Percentiles rank a stretch among this genome's conserved stretches.
These are phyloP conservation scores for Aricia artaxerxes DNA, from an alignment of 2,888 invertebrate species.

Conservation along the genomic window DNA sequence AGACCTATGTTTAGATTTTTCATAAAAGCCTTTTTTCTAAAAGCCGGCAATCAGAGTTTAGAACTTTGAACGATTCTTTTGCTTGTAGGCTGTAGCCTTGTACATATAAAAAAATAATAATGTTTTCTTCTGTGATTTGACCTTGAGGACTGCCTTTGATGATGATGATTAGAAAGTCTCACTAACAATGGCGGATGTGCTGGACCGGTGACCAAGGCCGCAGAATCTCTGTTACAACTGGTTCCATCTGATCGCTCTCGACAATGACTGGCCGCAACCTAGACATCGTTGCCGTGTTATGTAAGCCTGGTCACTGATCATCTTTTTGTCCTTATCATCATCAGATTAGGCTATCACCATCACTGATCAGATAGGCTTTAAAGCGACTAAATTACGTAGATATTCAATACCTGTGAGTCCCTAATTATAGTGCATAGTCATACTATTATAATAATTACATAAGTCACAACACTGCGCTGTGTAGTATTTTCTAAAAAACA, in stretches of 20 bases:
- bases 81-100: not conserved
- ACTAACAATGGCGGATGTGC: constrained; percentile 12
- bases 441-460: not conserved
- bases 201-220: constrained; percentile 21
- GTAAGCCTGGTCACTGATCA: constrained; percentile 5
- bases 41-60: not conserved
- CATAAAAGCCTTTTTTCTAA: too few species aligned
- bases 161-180: constrained; percentile 3
- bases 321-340: not conserved
- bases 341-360: not conserved
- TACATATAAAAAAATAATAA: too few species aligned
- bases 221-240: constrained; percentile 33
- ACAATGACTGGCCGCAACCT: constrained; percentile 35
- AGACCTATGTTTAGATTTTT: too few species aligned
- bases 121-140: not conserved
- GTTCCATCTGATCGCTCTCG: constrained; percentile 37
- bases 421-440: too few species aligned
- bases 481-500: not conserved
- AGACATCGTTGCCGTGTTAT: constrained; percentile 31
- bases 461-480: not conserved
- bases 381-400: too few species aligned
- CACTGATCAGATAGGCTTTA: too few species aligned
- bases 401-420: too few species aligned
- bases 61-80: not conserved
- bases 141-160: not conserved